phyloP scores from a whole-genome alignment of 2,797 vertebrate species.

The Varecia variegata region DNA sequence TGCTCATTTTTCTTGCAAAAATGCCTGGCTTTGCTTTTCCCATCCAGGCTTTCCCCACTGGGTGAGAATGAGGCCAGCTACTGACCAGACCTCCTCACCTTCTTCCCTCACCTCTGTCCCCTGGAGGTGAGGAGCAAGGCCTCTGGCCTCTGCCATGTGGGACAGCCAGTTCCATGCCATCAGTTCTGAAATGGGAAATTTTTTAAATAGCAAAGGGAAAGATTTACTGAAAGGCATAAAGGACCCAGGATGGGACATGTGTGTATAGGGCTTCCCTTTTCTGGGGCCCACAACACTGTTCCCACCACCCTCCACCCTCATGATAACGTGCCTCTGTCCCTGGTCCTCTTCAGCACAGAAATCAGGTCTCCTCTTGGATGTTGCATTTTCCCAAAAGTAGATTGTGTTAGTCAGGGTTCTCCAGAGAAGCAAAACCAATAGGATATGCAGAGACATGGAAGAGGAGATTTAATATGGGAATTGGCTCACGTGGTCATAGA shows the following conservation, averaged over 20 bases:
- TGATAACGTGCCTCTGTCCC: background rate
- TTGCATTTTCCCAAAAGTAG: background rate
- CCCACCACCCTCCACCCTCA: background rate
- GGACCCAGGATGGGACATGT: background rate
- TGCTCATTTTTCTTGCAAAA: slow-evolving; percentile 29
- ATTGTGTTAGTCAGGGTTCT: background rate
- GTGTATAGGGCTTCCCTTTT: background rate
- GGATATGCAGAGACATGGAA: background rate
- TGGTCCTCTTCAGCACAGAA: background rate
- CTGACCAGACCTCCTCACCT: background rate
- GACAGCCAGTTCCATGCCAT: background rate
- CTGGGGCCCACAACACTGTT: background rate
- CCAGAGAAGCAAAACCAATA: background rate
- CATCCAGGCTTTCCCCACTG: background rate
- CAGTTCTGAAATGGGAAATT: background rate
- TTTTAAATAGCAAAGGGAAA: background rate
- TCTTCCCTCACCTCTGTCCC: background rate
- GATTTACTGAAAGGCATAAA: background rate
- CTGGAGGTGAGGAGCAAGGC: background rate
- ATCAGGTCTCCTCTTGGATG: background rate
- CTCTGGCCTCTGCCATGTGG: background rate
- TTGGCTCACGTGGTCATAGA: background rate
- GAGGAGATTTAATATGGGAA: background rate
- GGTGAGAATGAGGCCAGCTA: background rate
- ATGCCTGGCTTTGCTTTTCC: background rate